These are phyloP conservation scores for Hirtodrosophila alboralis DNA, from an alignment of 2,888 invertebrate genomes.

Conservation along the genomic window DNA sequence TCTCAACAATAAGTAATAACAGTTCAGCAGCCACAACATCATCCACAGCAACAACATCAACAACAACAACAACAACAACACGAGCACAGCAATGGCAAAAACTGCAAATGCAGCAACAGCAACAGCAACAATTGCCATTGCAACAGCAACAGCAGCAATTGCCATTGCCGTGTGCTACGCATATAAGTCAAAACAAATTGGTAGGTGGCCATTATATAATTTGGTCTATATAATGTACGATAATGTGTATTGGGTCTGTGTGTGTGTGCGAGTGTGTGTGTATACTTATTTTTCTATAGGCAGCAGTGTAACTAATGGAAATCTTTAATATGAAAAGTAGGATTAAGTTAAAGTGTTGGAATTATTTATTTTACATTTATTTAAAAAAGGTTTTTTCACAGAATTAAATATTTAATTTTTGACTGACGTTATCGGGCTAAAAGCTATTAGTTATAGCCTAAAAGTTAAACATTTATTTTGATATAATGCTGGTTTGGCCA, in stretches of 20 bases:
- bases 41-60: constrained; percentile 21
- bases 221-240: constrained; percentile 28
- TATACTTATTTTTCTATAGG: no score
- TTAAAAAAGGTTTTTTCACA: no score
- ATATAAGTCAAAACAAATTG: constrained; percentile 73
- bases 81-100: constrained; percentile 42
- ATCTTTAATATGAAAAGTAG: no score
- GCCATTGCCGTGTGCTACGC: constrained; percentile 61
- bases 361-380: no score
- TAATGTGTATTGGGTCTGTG: constrained; percentile 3
- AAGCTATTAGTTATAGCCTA: no score
- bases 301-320: no score
- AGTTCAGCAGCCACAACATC: constrained; percentile 38
- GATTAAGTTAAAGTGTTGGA: no score
- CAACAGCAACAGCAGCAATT: no score
- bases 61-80: constrained; percentile 36
- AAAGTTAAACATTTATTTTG: no score
- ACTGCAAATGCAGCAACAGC: constrained; percentile 40
- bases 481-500: no score
- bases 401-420: no score
- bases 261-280: constrained; percentile 4
- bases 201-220: constrained; percentile 62
- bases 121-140: constrained; percentile 21
- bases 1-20: constrained; percentile 50
- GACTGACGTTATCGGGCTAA: no score